Base-by-base conservation (phyloP, 1,140 invertebrate species). In the Bombus affinis region DNA sequence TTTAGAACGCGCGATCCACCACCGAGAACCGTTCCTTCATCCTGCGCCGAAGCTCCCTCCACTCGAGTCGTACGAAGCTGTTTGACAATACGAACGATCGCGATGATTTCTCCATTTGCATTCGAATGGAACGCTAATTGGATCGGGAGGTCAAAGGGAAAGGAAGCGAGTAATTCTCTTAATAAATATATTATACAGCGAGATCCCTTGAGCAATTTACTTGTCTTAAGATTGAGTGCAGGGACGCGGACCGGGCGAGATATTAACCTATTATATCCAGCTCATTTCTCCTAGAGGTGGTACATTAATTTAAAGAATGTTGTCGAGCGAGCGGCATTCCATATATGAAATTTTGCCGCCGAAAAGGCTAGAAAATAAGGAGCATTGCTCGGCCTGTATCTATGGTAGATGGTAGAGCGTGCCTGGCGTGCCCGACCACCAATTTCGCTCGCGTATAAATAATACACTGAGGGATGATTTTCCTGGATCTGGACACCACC, bases 371-470 rank as follows among this genome's bases (percentile, higher is more conserved):
- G 90, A 80, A 92, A 86, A 91, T 91, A 90, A 85, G 88, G 88
- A 87, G 89, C 86, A 76, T 84, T 87, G 66, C 89, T 83, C 70
- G 74, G 35, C 78, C 68, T 77, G 89, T 83, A 86, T 87, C 71
- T 22, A 42, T 81, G 71, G 88, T 88, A 90, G 89, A 92, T 35
- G 79, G 78, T 22, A 88, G 85, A 90, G 93, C 93, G 92, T 95
- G 94, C 93, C 91, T 90, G 75, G 94, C 92, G 93, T 95, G 92
- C 93, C 84, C 91, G 92, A 92, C 90, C 91, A 93, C 92, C 94
- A 93, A 94, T 95, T 95, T 94, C 91, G 89, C 88, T 86, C 77
- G 77, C 91, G 86, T 92, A 94, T 95, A 95, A 95, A 94, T 95
- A 94, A 94, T 94, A 93, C 84, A 93, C 86, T 86, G 92, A 92